phyloP scores from a whole-genome alignment of 2,797 vertebrate species.

The Amphiprion clarkii region DNA sequence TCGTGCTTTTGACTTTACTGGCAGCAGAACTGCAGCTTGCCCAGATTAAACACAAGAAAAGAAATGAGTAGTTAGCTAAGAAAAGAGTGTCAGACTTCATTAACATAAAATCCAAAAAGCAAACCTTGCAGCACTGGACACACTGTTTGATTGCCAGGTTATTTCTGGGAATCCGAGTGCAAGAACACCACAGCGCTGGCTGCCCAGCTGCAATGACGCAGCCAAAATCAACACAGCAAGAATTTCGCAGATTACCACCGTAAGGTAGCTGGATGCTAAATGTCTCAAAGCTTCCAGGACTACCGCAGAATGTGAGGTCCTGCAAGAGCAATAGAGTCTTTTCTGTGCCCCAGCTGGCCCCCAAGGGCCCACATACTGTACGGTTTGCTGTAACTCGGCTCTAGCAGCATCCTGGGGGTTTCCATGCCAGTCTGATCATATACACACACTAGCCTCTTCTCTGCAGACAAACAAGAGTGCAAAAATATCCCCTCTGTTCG shows the following conservation, averaged over 20 bases:
- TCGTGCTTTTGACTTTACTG: neutral
- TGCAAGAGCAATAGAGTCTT: neutral
- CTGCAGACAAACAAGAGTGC: neutral
- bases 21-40: slow-evolving; percentile 16
- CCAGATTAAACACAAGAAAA: neutral
- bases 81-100: slow-evolving; percentile 16
- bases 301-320: neutral
- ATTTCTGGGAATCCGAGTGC: slow-evolving; percentile 40
- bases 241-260: slow-evolving; percentile 34
- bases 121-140: slow-evolving; percentile 6
- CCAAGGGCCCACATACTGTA: neutral
- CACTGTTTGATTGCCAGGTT: slow-evolving; percentile 26
- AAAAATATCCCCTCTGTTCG: slow-evolving; percentile 8
- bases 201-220: neutral
- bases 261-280: slow-evolving; percentile 30
- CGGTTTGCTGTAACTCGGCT: neutral
- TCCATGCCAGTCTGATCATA: slow-evolving; percentile 1
- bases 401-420: neutral
- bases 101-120: neutral
- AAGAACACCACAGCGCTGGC: slow-evolving; percentile 16
- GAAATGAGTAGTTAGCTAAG: neutral
- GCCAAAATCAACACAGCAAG: slow-evolving; percentile 48
- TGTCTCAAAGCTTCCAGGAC: slow-evolving; percentile 20
- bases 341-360: slow-evolving; percentile 26
- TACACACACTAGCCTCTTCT: slow-evolving; percentile 6